Percentiles rank a stretch among this genome's conserved stretches.
Evolutionary conservation across 2,797 vertebrate genomes (phyloP).

Genomic region (Crotalus adamanteus): DNA sequence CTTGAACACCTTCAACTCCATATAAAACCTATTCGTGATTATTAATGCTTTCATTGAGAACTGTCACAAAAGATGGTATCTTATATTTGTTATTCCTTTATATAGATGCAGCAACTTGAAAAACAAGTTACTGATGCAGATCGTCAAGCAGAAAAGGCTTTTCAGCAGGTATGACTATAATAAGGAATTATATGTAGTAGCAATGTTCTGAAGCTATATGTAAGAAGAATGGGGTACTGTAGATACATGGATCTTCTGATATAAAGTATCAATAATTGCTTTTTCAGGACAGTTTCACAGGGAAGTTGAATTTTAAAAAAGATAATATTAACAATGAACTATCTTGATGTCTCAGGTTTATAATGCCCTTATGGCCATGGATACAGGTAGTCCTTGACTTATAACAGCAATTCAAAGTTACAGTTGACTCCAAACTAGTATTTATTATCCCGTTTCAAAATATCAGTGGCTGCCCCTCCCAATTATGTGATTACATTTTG

Average conservation of each 20-base stretch:
- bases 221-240: not conserved
- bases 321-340: slow-evolving; percentile 29
- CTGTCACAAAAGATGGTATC: slow-evolving; percentile 11
- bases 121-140: slow-evolving; percentile 91
- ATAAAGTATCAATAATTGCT: not conserved
- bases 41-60: slow-evolving; percentile 1
- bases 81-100: slow-evolving; percentile 27
- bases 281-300: slow-evolving; percentile 20
- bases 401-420: not conserved
- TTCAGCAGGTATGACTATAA: slow-evolving; percentile 83
- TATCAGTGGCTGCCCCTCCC: not conserved
- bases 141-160: slow-evolving; percentile 85
- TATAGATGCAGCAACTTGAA: slow-evolving; percentile 94
- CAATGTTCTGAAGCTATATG: not conserved
- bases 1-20: not conserved
- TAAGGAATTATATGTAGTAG: slow-evolving; percentile 1
- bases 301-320: slow-evolving; percentile 13
- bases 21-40: not conserved
- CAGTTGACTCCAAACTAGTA: not conserved
- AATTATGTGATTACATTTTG: not conserved
- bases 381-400: not conserved
- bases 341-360: not conserved
- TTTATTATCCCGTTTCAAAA: not conserved
- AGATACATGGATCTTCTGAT: not conserved
- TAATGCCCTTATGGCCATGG: slow-evolving; percentile 25